Evolutionary conservation across 2,797 vertebrate species (phyloP), one percentile per base, ranked within the genome.

Genomic region (Sebastes nivosus): DNA sequence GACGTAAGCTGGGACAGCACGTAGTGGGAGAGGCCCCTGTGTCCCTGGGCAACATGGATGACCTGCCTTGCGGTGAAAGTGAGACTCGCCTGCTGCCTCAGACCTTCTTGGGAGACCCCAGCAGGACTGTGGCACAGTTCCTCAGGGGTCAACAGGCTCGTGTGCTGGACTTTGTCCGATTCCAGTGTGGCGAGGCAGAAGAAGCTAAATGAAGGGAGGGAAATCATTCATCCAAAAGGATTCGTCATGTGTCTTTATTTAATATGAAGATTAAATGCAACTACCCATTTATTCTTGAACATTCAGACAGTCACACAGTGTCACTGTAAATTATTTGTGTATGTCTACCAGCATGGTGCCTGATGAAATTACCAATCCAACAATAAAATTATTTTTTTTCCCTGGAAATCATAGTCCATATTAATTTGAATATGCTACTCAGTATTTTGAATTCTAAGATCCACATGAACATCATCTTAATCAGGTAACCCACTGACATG

Each of bases 71-170:
- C 6, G 89, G 97, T 69, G 93, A 94, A 22, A 93, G 93, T 1
- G 97, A 99, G 90, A 98, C 96, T 0, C 96, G 96, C 69, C 96
- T 99, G 89, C 93, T 99, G 79, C 94, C 97, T 6, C 98, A 99
- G 92, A 95, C 94, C 0, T 97, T 97, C 79, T 88, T 98, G 66
- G 88, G 92, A 67, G 96, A 98, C 36, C 94, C 97, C 8, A 95
- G 93, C 75, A 94, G 95, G 80, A 98, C 97, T 0, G 92, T 99
- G 85, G 97, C 96, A 2, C 95, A 98, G 90, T 97, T 96, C 61
- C 91, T 98, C 74, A 90, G 72, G 42, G 95, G 95, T 6, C 92
- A 95, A 1, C 93, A 95, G 0, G 95, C 97, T 25, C 89, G 91
- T 10, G 95, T 98, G 10, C 83, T 97, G 54, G 97, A 98, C 92